Conservation (phyloP, 2,888 invertebrate genomes). For the Andrena fulva region DNA sequence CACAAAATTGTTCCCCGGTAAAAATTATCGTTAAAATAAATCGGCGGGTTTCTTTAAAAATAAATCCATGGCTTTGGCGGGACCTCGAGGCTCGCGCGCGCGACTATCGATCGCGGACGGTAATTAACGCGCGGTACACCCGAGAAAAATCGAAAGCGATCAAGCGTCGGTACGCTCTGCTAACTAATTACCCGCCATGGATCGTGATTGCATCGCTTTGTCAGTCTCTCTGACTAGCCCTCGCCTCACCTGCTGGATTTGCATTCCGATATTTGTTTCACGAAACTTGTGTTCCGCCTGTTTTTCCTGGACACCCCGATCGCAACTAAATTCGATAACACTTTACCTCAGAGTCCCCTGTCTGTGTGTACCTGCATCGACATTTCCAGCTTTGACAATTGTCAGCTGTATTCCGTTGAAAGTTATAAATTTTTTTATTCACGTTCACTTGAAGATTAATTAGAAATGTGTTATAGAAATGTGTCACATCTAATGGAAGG, state of each 20-base stretch:
- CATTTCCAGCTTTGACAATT: not conserved
- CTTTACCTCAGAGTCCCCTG: conserved; percentile 37
- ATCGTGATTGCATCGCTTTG: conserved; percentile 83
- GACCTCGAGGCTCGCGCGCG: conserved; percentile 54
- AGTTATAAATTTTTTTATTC: too few species aligned
- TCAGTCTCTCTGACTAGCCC: conserved; percentile 74
- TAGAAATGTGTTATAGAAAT: too few species aligned
- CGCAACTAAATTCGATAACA: conserved; percentile 22
- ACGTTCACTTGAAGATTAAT: too few species aligned
- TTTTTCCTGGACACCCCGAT: conserved; percentile 71
- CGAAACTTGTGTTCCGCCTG: conserved; percentile 68
- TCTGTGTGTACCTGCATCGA: not conserved
- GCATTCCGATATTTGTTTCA: conserved; percentile 80
- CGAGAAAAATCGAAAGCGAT: conserved; percentile 82
- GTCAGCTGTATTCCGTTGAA: not conserved
- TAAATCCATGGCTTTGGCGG: conserved; percentile 45
- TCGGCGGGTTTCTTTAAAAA: conserved; percentile 42
- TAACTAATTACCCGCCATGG: conserved; percentile 83
- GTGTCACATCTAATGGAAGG: too few species aligned
- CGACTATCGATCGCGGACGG: conserved; percentile 69
- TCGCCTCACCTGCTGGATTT: conserved; percentile 77
- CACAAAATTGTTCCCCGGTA: not conserved
- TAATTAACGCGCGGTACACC: conserved; percentile 77
- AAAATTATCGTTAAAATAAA: conserved; percentile 31
- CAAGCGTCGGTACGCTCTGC: conserved; percentile 76